Evolutionary conservation across 2,888 invertebrate genomes (phyloP), one percentile per base, ranked within the genome.

Genomic region (Melitaea athalia): DNA sequence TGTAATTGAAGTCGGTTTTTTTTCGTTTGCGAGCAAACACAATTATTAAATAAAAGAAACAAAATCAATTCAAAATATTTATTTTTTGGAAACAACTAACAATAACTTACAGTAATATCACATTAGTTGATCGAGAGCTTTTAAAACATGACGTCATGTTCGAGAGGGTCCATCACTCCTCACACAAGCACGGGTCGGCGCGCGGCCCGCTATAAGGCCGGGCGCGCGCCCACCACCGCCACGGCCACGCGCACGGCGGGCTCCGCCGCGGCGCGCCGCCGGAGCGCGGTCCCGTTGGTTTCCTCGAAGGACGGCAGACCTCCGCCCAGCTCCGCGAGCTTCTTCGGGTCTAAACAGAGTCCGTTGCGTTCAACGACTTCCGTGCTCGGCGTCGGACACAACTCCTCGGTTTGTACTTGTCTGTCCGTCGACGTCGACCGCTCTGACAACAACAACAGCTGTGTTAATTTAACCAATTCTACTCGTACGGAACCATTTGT

Each of bases 351-450:
- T 67, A 85, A 74, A 42, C 66, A 74, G 61, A 86, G 69, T 3
- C 80, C 77, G 53, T 77, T 76, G 8, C 72, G 75, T 53, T 76
- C 77, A 7, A 60, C 70, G 17, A 63, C 47, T 76, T 43, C 72
- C 71, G 45, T 70, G 71, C n/a, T 73, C 57, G 59, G 53, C 59
- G 68, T 59, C 49, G 67, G 62, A 10, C 68, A 68, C 31, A 76
- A 70, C n/a, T 86, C 88, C 15, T 91, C 91, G 10, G 91, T 91
- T 76, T 91, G 91, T 65, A 88, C 87, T 57, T 86, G 85, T 6
- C 87, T 81, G 73, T 90, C 89, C 8, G 82, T 77, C 11, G 82
- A 84, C n/a, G 80, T 79, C 12, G 78, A 79, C 60, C 81, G 80
- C 68, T 88, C 88, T 87, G 67, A 7, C 6, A 8, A 38, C 8